Base-by-base conservation (phyloP, 2,888 invertebrate genomes). In the Agriopis marginaria region DNA sequence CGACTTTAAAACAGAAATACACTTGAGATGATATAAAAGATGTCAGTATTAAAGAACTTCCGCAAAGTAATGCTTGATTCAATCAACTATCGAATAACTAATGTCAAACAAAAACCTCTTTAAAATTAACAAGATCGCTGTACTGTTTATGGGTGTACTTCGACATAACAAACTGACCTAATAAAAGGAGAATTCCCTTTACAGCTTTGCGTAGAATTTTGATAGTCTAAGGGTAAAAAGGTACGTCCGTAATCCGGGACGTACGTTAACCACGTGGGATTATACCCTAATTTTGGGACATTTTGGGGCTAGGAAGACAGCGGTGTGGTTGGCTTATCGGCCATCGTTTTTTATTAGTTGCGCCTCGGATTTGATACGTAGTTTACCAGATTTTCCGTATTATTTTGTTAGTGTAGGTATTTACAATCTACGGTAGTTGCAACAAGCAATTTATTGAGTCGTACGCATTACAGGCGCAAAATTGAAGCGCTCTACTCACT, bases 191-290 rank as follows among this genome's bases (percentile, higher is more conserved):
- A 42, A 66, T 58, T 72, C 72, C 69, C 72, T 66, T 72, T 61
- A 66, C 66, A 62, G 63, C 45, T 56, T 60, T 32, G 49, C 72
- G 68, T 60, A 63, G 53, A 60, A 54, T 70, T 63, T 70, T 66
- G 70, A 70, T 70, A 66, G 70, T 71, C 71, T 50, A 49, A 64
- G 65, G 67, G 66, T 62, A 68, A 58, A 58, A 58, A 58, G 68
- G 64, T 54, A 49, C 67, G 45, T 45, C 58, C 47, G 58, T 75
- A 73, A 75, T 75, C 70, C 70, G 51, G 45, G 62, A 53, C 68
- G 70, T 61, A 65, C 64, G 66, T 61, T 70, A 72, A 71, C 75
- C 72, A 70, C 63, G 70, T 66, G 71, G 73, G 73, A 71, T 72
- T 70, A 61, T 61, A 65, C 73, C 70, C 73, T 71, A 70, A 75